Evolutionary conservation across 53 echinoderm and acorn worm species (phyloP), one percentile per base, ranked within the genome.

Genomic region (Echinarachnius parma): DNA sequence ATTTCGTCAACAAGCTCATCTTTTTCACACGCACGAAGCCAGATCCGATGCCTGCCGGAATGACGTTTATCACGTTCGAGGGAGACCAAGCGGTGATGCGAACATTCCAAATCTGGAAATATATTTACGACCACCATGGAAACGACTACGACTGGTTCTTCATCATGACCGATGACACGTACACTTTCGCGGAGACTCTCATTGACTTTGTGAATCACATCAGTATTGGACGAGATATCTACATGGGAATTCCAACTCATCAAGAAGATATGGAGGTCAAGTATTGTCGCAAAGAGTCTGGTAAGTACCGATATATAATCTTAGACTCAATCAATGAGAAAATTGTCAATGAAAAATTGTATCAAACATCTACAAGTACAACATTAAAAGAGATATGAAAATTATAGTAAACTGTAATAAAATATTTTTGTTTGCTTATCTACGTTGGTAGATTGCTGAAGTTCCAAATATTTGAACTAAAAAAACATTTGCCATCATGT

Each of bases 241-340:
- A 94, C 76, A 87, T 94, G 84, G 95, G 95, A 22, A 48, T 79
- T 21, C 90, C 90, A 1, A 69, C 71, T 23, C 84, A 81, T 30
- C 87, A 94, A 53, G 84, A 80, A 9, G 95, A 94, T 28, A 94
- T 87, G 90, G 95, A 90, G 33, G 69, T 94, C 16, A 94, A 90
- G 9, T 94, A 90, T 58, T 94, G 95, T 71, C 86, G 82, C 60
- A 86, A 86, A 74, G 95, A 94, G 66, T 83, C 95, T 63, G 95
- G 95, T 94, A 78, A 33, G 26, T 25, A 69, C 16, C 18, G 1
- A 26, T 1, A 45, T 45, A n/a, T 45, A n/a, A n/a, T n/a, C n/a
- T n/a, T n/a, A n/a, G n/a, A n/a, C n/a, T n/a, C n/a, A n/a, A n/a
- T n/a, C n/a, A n/a, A n/a, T n/a, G n/a, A n/a, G n/a, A n/a, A n/a